Base-by-base conservation (phyloP, 2,888 invertebrate genomes). In the Drepana falcataria region DNA sequence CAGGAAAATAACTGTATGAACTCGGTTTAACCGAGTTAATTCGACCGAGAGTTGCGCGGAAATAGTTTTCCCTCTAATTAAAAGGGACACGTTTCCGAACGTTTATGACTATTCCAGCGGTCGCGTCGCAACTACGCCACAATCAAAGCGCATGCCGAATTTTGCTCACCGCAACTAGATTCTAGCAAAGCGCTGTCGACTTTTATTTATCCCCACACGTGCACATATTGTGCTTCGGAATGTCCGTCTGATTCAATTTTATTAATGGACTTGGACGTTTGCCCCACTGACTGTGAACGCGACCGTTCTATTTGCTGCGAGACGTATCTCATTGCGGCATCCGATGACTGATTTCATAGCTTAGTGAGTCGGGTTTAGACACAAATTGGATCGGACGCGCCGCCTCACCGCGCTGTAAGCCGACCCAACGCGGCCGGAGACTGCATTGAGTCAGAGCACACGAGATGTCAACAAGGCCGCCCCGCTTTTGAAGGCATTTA, bases 261-360 rank as follows among this genome's bases (percentile, higher is more conserved):
- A 91, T 90, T 89, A 91, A 91, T 90, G 91, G 91, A 90, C 79
- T 90, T 91, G 91, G 91, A 88, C 85, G 83, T 77, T 87, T 91
- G 90, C 91, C 91, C 91, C 77, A 85, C 80, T 89, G 87, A 90
- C 85, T 86, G 78, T 78, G 84, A 83, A 84, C 81, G 80, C 75
- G 71, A 73, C 79, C 69, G 75, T 83, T 88, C 85, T 85, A 80
- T 87, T 81, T 79, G 82, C 78, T 80, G 82, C 79, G 70, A 75
- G 75, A 77, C 79, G 72, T 75, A 76, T 79, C 78, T 81, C 71
- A 70, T 75, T 78, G 73, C 68, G 35, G 65, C 55, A 49, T 57
- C 57, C 48, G 64, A 61, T 75, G 64, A 71, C 59, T 66, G 68
- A 84, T 69, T 81, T 68, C 72, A 64, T 67, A 71, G 71, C 81